Evolutionary conservation across 2,888 invertebrate species (phyloP).

Genomic region (Ligdia adustata): DNA sequence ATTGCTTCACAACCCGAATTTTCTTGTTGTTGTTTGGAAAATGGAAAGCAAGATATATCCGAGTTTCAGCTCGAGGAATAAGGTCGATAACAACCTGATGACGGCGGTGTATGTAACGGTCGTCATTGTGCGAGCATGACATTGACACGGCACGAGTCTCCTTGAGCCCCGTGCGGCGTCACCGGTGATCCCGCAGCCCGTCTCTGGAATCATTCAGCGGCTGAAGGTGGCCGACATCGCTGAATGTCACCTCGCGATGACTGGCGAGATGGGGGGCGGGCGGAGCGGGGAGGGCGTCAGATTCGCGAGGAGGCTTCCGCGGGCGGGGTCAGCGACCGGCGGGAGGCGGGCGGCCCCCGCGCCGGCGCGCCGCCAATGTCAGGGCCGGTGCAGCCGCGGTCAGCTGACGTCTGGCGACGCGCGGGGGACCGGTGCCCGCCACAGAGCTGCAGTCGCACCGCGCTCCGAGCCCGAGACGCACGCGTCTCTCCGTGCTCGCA

Average conservation of each 20-base stretch:
- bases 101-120: background rate
- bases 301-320: conserved; percentile 79
- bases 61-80: too few relatives aligned
- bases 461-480: conserved; percentile 63
- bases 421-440: conserved; percentile 72
- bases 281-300: conserved; percentile 47
- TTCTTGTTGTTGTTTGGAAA: too few relatives aligned
- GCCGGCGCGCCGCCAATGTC: conserved; percentile 81
- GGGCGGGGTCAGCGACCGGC: conserved; percentile 78
- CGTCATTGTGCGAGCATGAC: conserved; percentile 25
- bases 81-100: too few relatives aligned
- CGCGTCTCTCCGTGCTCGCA: conserved; percentile 53
- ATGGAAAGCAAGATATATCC: too few relatives aligned
- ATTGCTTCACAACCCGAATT: too few relatives aligned
- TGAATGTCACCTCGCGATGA: conserved; percentile 58
- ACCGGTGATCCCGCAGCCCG: conserved; percentile 25
- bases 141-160: conserved; percentile 33
- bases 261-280: conserved; percentile 41
- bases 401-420: conserved; percentile 83
- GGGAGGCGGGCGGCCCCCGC: conserved; percentile 71
- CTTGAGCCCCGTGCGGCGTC: conserved; percentile 20
- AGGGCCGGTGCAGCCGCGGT: conserved; percentile 83
- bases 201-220: conserved; percentile 63
- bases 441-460: conserved; percentile 73
- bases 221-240: conserved; percentile 56